Evolutionary conservation across 2,113 vertebrate genomes (phyloP).

Genomic region (Varanus komodoensis): DNA sequence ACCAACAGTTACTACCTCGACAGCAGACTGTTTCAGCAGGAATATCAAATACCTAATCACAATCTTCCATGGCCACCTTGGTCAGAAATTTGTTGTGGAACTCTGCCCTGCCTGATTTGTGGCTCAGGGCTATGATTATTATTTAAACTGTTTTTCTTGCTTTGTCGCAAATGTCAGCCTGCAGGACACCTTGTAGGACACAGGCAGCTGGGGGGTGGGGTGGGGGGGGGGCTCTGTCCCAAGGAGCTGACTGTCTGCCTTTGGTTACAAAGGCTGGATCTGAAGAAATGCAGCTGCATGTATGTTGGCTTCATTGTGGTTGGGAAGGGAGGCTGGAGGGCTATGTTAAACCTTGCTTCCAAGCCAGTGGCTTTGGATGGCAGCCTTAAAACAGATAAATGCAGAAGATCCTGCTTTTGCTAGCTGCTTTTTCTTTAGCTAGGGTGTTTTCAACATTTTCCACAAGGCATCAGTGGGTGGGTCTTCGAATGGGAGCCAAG

Average conservation of each 20-base stretch:
- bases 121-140: neutral
- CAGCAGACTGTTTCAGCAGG: too few relatives aligned
- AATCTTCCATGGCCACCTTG: too few relatives aligned
- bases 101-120: neutral
- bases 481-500: slow-evolving; percentile 66
- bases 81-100: neutral
- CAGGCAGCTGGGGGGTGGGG: neutral
- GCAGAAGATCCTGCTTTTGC: slow-evolving; percentile 50
- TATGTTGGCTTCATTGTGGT: neutral
- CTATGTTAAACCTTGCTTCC: neutral
- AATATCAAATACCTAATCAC: too few relatives aligned
- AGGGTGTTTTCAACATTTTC: slow-evolving; percentile 64
- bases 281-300: neutral
- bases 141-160: neutral
- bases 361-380: neutral
- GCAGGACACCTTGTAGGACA: too few relatives aligned
- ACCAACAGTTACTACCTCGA: too few relatives aligned
- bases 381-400: slow-evolving; percentile 4
- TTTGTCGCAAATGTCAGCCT: neutral
- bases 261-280: neutral
- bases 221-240: neutral
- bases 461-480: slow-evolving; percentile 59
- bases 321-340: neutral
- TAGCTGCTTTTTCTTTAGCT: slow-evolving; percentile 57
- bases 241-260: neutral